These are phyloP conservation scores for Aphidius ervi DNA, from an alignment of 1,140 invertebrate species.

Conservation along the genomic window DNA sequence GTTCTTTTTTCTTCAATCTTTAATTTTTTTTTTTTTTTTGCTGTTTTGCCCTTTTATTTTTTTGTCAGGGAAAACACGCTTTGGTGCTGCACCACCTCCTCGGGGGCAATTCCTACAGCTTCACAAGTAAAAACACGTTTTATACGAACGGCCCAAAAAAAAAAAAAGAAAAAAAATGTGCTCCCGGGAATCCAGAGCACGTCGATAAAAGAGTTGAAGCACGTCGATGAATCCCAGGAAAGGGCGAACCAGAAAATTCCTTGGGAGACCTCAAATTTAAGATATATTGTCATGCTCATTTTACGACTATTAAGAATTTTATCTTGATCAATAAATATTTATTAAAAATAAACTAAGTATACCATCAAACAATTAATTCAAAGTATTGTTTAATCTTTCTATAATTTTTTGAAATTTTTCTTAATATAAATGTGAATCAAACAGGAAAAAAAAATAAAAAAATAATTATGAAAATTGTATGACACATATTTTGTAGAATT, in stretches of 20 bases:
- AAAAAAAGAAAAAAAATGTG: slow-evolving; percentile 6
- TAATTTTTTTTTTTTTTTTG: too few relatives aligned
- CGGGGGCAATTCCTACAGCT: neutral
- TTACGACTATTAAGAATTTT: neutral
- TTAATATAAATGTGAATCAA: too few relatives aligned
- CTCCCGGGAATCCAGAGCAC: slow-evolving; percentile 24
- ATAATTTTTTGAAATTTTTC: too few relatives aligned
- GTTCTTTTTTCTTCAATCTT: too few relatives aligned
- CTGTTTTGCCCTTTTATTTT: neutral
- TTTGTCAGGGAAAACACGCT: neutral
- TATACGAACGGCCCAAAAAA: neutral
- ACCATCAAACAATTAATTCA: too few relatives aligned
- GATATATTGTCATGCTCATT: slow-evolving; percentile 17
- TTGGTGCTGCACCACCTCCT: neutral
- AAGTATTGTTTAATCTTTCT: too few relatives aligned
- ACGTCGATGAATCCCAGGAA: slow-evolving; percentile 22
- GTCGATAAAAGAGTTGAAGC: slow-evolving; percentile 26
- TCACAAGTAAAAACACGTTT: slow-evolving; percentile 14
- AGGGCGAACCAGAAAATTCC: slow-evolving; percentile 18
- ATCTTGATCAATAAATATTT: neutral
- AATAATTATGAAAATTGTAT: too few relatives aligned
- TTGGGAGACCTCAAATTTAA: slow-evolving; percentile 28
- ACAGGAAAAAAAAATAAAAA: too few relatives aligned
- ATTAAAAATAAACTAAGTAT: too few relatives aligned
- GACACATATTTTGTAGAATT: too few relatives aligned